Percentiles rank a stretch among this genome's conserved stretches.
Evolutionary conservation across 1,140 invertebrate species (phyloP).

Genomic region (Drosophila hydei): DNA sequence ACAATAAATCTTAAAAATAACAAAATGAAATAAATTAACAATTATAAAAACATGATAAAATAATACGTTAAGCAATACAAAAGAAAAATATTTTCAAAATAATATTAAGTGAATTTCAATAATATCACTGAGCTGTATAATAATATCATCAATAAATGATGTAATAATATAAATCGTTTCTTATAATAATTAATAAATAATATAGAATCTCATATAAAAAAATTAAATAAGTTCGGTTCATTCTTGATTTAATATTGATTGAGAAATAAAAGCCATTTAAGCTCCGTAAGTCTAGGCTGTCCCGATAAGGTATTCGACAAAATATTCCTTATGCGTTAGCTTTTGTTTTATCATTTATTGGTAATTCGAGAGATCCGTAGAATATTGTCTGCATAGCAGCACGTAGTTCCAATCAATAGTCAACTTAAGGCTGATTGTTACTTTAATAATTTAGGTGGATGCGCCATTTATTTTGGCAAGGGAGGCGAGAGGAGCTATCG

Average conservation of each 20-base stretch:
- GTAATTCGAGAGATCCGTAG: background rate
- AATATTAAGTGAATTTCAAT: too few relatives aligned
- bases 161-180: background rate
- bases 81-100: too few relatives aligned
- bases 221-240: background rate
- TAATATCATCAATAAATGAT: background rate
- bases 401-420: slow-evolving; percentile 39
- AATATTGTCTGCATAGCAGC: slow-evolving; percentile 15
- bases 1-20: too few relatives aligned
- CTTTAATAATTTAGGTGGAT: slow-evolving; percentile 69
- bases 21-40: too few relatives aligned
- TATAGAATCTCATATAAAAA: too few relatives aligned
- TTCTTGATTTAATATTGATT: background rate
- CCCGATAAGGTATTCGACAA: slow-evolving; percentile 12
- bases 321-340: background rate
- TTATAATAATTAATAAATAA: background rate
- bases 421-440: slow-evolving; percentile 15
- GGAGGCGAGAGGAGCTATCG: slow-evolving; percentile 81
- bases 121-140: background rate
- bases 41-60: too few relatives aligned
- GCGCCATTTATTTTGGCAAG: slow-evolving; percentile 79
- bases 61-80: too few relatives aligned
- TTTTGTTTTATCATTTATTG: slow-evolving; percentile 4
- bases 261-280: slow-evolving; percentile 10
- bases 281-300: background rate